These are phyloP conservation scores for Papilio xuthus DNA, from an alignment of 1,140 invertebrate species.

Conservation along the genomic window DNA sequence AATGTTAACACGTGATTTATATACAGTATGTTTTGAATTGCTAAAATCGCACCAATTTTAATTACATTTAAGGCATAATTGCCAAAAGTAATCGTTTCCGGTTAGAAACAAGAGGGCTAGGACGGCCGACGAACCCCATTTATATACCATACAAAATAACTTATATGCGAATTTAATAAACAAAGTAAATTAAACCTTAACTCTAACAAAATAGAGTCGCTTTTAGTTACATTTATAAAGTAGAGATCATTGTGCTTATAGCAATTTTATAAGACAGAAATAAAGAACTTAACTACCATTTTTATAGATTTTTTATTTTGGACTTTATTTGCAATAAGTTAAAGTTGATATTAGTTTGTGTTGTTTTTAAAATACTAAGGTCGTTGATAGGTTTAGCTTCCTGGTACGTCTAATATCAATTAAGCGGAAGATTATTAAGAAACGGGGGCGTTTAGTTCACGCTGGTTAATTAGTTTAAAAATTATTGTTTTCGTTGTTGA, in stretches of 20 bases:
- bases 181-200: constrained; percentile 49
- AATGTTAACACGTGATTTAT: neutral
- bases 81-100: constrained; percentile 69
- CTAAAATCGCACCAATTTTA: constrained; percentile 43
- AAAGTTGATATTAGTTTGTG: constrained; percentile 39
- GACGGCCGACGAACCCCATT: constrained; percentile 75
- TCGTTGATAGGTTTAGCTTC: constrained; percentile 67
- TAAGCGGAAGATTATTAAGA: constrained; percentile 77
- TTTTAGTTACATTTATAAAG: constrained; percentile 56
- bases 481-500: constrained; percentile 45
- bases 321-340: neutral
- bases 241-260: constrained; percentile 77
- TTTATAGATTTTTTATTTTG: neutral
- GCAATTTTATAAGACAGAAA: constrained; percentile 59
- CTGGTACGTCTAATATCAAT: constrained; percentile 76
- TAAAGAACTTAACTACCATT: constrained; percentile 51
- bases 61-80: constrained; percentile 70
- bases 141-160: constrained; percentile 44
- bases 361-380: constrained; percentile 45
- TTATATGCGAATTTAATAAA: constrained; percentile 42
- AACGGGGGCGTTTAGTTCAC: constrained; percentile 69
- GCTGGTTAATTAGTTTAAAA: constrained; percentile 54
- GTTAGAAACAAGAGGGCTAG: constrained; percentile 69
- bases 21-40: neutral
- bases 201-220: constrained; percentile 45